These are phyloP conservation scores for Sitobion miscanthi DNA, from an alignment of 1,140 invertebrate species.

Conservation along the genomic window DNA sequence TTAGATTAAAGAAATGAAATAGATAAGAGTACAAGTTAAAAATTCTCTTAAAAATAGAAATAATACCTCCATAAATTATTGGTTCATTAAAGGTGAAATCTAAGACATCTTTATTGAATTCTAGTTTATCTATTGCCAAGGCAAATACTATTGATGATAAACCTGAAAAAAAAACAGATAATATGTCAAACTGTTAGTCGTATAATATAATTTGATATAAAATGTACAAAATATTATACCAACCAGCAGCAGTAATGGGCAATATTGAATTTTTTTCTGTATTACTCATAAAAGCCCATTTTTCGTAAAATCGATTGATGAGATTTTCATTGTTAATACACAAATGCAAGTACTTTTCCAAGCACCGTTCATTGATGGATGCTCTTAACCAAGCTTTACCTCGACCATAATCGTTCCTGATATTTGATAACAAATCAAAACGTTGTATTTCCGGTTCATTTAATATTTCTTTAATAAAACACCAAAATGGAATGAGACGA, in stretches of 20 bases:
- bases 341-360: slow-evolving; percentile 83
- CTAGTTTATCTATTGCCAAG: slow-evolving; percentile 83
- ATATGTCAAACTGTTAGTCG: background rate
- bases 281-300: slow-evolving; percentile 81
- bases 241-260: slow-evolving; percentile 83
- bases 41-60: background rate
- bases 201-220: background rate
- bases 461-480: slow-evolving; percentile 74
- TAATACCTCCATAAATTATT: slow-evolving; percentile 53
- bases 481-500: slow-evolving; percentile 66
- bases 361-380: slow-evolving; percentile 84
- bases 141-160: slow-evolving; percentile 88
- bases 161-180: slow-evolving; percentile 67
- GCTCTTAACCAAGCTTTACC: slow-evolving; percentile 87
- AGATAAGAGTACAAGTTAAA: background rate
- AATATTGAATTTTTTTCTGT: slow-evolving; percentile 76
- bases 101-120: slow-evolving; percentile 70
- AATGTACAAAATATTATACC: slow-evolving; percentile 24
- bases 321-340: slow-evolving; percentile 72
- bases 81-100: slow-evolving; percentile 59
- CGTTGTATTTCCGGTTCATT: slow-evolving; percentile 87
- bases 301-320: slow-evolving; percentile 79
- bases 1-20: background rate
- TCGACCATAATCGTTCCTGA: slow-evolving; percentile 80
- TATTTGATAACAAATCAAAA: slow-evolving; percentile 79